Conservation (phyloP, 2,888 invertebrate genomes). For the Phortica magna region DNA sequence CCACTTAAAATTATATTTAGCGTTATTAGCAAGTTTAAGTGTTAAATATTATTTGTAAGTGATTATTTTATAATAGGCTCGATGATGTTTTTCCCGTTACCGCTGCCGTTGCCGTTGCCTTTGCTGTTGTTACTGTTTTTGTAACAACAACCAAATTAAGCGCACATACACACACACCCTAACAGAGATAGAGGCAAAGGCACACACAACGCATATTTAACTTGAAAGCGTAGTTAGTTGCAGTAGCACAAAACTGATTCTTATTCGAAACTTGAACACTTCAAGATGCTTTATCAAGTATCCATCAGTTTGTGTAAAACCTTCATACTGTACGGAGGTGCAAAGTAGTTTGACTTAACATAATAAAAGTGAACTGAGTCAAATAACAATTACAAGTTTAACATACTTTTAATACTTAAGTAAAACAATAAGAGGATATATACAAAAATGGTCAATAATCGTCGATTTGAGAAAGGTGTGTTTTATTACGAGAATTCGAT, state of each 20-base stretch:
- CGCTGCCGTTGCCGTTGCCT: neutral
- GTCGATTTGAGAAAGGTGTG: constrained; percentile 74
- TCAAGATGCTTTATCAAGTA: constrained; percentile 47
- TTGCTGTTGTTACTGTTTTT: neutral
- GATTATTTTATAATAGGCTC: neutral
- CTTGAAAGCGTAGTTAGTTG: neutral
- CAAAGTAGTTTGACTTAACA: constrained; percentile 32
- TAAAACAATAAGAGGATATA: neutral
- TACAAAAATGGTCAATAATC: constrained; percentile 72
- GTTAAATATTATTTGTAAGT: neutral
- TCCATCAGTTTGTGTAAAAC: constrained; percentile 68
- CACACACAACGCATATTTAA: neutral
- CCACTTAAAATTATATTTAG: neutral
- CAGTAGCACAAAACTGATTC: constrained; percentile 15
- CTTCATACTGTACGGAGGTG: constrained; percentile 54
- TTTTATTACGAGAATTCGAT: neutral
- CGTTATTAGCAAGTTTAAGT: neutral
- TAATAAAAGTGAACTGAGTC: neutral
- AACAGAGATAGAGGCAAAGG: neutral
- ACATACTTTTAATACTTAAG: neutral
- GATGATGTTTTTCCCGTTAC: neutral
- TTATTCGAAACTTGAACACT: constrained; percentile 35
- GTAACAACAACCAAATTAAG: neutral
- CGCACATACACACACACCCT: neutral
- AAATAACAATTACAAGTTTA: neutral